Percentiles rank a stretch among this genome's conserved stretches.
Conservation (phyloP, 2,113 vertebrate species). For the Stictonetta naevosa region DNA sequence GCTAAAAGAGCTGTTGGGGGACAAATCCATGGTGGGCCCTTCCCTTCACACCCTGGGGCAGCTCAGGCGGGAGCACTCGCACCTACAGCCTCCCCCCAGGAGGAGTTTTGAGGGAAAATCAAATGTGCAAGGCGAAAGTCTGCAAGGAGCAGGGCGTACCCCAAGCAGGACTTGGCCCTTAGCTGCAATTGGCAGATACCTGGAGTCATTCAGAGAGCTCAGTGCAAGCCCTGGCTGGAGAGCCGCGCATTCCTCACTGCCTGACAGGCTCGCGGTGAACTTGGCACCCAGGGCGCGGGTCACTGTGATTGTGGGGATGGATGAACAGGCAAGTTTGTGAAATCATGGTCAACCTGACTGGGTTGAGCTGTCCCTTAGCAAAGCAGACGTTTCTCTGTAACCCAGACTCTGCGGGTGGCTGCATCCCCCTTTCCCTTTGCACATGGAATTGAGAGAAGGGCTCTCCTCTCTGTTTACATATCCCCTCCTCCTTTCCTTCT, state of each 20-base stretch:
- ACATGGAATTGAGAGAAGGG: neutral
- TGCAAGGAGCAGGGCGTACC: neutral
- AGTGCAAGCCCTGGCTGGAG: conserved; percentile 19
- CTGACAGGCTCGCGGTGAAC: conserved; percentile 22
- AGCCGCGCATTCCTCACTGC: neutral
- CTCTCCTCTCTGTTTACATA: neutral
- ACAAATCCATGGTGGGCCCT: neutral
- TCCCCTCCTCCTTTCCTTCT: neutral
- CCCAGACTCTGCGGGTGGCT: neutral
- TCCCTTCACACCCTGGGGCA: neutral
- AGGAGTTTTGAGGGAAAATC: neutral
- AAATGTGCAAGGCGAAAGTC: neutral
- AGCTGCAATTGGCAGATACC: neutral
- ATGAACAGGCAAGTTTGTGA: neutral
- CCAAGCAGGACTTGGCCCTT: neutral
- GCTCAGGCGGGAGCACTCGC: neutral
- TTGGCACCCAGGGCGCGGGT: neutral
- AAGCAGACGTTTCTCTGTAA: neutral
- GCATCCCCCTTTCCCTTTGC: neutral
- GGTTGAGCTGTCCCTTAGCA: neutral
- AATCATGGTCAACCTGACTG: neutral
- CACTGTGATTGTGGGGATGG: neutral
- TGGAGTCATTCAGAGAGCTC: conserved; percentile 3
- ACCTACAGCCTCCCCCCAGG: neutral
- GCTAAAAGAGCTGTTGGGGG: neutral